These are phyloP conservation scores for Drosophila macrospina DNA, from an alignment of 2,888 invertebrate genomes.

Conservation along the genomic window DNA sequence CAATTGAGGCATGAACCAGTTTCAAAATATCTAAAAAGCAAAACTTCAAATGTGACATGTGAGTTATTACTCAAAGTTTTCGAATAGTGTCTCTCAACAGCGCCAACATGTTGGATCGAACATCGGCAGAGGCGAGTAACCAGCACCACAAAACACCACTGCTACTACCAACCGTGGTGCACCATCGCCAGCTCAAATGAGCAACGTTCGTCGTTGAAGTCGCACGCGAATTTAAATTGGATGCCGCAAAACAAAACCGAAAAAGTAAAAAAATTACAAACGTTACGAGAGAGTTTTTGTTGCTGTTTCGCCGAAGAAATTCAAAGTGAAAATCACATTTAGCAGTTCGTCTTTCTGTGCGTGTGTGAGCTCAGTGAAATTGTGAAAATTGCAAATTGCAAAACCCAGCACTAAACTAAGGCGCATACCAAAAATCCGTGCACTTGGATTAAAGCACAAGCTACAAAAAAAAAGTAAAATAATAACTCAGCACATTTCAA, in stretches of 20 bases:
- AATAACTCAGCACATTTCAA: slow-evolving; percentile 14
- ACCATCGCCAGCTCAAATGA: slow-evolving; percentile 62
- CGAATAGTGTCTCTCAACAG: slow-evolving; percentile 8
- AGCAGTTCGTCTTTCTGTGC: slow-evolving; percentile 15
- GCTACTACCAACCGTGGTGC: slow-evolving; percentile 35
- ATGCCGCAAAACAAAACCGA: slow-evolving; percentile 23
- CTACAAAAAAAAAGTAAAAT: slow-evolving; percentile 20
- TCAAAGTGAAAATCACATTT: slow-evolving; percentile 74
- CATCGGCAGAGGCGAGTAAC: background rate
- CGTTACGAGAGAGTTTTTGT: slow-evolving; percentile 67
- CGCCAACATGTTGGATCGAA: slow-evolving; percentile 34
- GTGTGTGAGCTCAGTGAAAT: slow-evolving; percentile 62
- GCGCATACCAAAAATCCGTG: slow-evolving; percentile 46
- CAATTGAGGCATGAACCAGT: slow-evolving; percentile 61
- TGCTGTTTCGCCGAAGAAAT: slow-evolving; percentile 55
- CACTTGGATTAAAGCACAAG: slow-evolving; percentile 77
- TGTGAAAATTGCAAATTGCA: slow-evolving; percentile 71
- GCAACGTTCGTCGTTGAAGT: slow-evolving; percentile 69
- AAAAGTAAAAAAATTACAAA: slow-evolving; percentile 14
- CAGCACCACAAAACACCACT: slow-evolving; percentile 6
- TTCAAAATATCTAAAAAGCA: slow-evolving; percentile 8
- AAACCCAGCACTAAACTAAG: slow-evolving; percentile 36
- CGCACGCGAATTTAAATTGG: slow-evolving; percentile 73
- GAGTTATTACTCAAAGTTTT: background rate
- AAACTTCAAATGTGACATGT: background rate